phyloP scores from a whole-genome alignment of 2,888 invertebrate genomes.

The Hydrotaea diabolus region DNA sequence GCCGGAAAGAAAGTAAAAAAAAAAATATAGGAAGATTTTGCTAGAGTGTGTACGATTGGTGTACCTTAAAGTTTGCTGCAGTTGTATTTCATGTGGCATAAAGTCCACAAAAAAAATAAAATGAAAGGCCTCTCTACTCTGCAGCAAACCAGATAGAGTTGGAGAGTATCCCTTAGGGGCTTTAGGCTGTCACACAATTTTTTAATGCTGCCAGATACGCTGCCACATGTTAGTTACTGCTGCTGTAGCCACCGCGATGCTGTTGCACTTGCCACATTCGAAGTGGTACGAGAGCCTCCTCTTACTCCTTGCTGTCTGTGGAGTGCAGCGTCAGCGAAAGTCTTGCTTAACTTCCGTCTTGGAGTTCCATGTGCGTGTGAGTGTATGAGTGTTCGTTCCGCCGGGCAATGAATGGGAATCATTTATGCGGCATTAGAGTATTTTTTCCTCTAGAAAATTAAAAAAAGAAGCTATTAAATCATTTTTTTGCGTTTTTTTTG shows the following conservation, averaged over 20 bases:
- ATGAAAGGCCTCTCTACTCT: slow-evolving; percentile 1
- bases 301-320: neutral
- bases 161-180: slow-evolving; percentile 78
- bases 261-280: slow-evolving; percentile 43
- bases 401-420: slow-evolving; percentile 69
- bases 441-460: slow-evolving; percentile 31
- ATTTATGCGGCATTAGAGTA: slow-evolving; percentile 61
- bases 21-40: slow-evolving; percentile 8
- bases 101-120: neutral
- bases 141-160: slow-evolving; percentile 70
- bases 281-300: neutral
- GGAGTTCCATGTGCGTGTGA: slow-evolving; percentile 73
- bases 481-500: slow-evolving; percentile 71
- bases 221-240: slow-evolving; percentile 69
- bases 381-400: slow-evolving; percentile 46
- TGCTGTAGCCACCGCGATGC: slow-evolving; percentile 44
- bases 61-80: neutral
- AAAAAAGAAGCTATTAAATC: slow-evolving; percentile 76
- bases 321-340: slow-evolving; percentile 78
- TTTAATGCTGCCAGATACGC: slow-evolving; percentile 37
- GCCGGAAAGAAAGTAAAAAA: slow-evolving; percentile 40
- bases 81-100: slow-evolving; percentile 8
- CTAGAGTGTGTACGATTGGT: neutral
- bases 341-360: slow-evolving; percentile 78
- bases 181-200: slow-evolving; percentile 78